Evolutionary conservation across 2,797 vertebrate genomes (phyloP).

Genomic region (Glossophaga mutica): DNA sequence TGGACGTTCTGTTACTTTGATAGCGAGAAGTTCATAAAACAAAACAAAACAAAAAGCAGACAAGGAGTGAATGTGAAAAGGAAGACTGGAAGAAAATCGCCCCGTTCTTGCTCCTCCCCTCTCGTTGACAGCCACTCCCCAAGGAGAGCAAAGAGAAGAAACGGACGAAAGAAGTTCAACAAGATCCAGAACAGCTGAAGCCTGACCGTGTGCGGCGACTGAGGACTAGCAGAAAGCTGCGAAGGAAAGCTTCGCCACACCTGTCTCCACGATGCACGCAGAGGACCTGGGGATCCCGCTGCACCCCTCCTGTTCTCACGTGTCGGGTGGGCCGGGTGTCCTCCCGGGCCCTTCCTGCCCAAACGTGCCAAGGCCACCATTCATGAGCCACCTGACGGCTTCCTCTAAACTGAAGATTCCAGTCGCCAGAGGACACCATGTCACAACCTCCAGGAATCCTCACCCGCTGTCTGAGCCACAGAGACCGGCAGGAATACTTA

Average conservation of each 20-base stretch:
- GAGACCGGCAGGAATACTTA: background rate
- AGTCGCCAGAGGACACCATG: background rate
- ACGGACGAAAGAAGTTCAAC: background rate
- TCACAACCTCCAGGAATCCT: background rate
- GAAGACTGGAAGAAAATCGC: background rate
- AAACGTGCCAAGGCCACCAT: background rate
- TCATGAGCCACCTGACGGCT: accelerated
- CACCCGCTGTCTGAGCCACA: accelerated
- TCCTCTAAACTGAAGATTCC: background rate
- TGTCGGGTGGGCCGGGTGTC: background rate
- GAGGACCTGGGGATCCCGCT: too few relatives aligned
- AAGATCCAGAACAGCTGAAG: background rate
- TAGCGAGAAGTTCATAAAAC: background rate
- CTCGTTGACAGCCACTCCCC: background rate
- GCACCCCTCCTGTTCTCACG: background rate
- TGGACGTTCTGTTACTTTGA: background rate
- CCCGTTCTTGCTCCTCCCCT: background rate
- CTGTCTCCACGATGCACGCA: accelerated
- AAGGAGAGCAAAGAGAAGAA: background rate
- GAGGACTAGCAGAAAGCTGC: background rate
- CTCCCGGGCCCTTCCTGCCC: background rate
- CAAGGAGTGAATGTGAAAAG: background rate
- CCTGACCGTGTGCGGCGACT: background rate
- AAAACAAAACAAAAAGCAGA: background rate
- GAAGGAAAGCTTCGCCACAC: accelerated